These are phyloP conservation scores for Neuroterus valhalla DNA, from an alignment of 1,140 invertebrate genomes.

Conservation along the genomic window DNA sequence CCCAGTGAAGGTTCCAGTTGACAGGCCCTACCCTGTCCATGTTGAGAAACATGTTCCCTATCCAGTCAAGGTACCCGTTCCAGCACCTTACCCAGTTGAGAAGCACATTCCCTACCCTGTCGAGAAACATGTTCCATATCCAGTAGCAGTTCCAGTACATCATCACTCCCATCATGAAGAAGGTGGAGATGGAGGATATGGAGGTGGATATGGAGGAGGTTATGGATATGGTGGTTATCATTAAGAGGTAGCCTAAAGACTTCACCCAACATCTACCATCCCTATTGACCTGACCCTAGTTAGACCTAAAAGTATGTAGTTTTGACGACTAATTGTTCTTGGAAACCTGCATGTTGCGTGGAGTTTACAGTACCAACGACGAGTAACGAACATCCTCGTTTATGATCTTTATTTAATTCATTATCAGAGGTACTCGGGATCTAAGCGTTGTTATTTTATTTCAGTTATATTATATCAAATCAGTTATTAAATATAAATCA, in stretches of 20 bases:
- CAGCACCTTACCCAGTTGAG: no score
- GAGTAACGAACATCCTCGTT: constrained; percentile 29
- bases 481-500: neutral
- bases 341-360: neutral
- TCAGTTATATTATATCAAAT: neutral
- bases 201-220: constrained; percentile 17
- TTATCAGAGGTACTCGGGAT: constrained; percentile 6
- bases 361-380: constrained; percentile 18
- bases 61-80: constrained; percentile 80
- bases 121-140: constrained; percentile 73
- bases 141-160: constrained; percentile 79
- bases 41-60: constrained; percentile 49
- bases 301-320: neutral
- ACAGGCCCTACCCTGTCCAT: constrained; percentile 80
- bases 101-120: no score
- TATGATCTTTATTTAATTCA: constrained; percentile 30
- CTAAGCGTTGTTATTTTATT: neutral
- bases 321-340: neutral
- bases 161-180: constrained; percentile 71
- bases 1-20: constrained; percentile 78
- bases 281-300: neutral
- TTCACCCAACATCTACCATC: constrained; percentile 3
- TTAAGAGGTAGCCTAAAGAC: neutral
- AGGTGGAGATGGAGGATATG: constrained; percentile 28
- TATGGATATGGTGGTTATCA: constrained; percentile 19